Conservation (phyloP, 2,888 invertebrate genomes). For the Seladonia tumulorum region DNA sequence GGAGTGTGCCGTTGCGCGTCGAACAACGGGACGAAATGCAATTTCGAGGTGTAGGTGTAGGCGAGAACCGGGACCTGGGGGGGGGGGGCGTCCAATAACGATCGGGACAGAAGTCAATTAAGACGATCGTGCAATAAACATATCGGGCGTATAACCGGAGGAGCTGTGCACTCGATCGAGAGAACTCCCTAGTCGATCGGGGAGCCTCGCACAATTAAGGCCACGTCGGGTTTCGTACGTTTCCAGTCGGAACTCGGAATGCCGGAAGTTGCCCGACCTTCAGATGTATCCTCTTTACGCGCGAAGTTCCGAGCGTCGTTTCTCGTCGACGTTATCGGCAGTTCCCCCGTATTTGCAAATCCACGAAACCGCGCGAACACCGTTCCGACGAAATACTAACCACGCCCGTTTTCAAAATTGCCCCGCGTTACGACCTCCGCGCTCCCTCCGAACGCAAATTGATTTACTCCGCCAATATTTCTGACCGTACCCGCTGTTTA, state of each 20-base stretch:
- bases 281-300: conserved; percentile 35
- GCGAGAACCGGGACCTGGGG: too few species aligned
- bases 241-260: conserved; percentile 29
- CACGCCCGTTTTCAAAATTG: conserved; percentile 32
- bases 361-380: conserved; percentile 26
- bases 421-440: neutral
- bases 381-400: conserved; percentile 24
- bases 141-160: conserved; percentile 42
- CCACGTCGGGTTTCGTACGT: conserved; percentile 29
- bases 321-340: conserved; percentile 33
- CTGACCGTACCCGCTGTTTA: neutral
- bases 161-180: conserved; percentile 15
- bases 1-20: neutral
- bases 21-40: conserved; percentile 16
- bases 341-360: conserved; percentile 29
- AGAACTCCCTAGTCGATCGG: conserved; percentile 12
- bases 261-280: conserved; percentile 33
- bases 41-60: conserved; percentile 20
- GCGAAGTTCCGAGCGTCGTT: conserved; percentile 40
- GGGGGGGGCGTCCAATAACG: neutral
- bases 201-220: conserved; percentile 33
- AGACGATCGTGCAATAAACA: conserved; percentile 44
- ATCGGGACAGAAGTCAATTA: conserved; percentile 42
- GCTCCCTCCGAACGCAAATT: neutral
- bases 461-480: conserved; percentile 6